Conservation (phyloP, 2,888 invertebrate species). For the Synanthedon tipuliformis region DNA sequence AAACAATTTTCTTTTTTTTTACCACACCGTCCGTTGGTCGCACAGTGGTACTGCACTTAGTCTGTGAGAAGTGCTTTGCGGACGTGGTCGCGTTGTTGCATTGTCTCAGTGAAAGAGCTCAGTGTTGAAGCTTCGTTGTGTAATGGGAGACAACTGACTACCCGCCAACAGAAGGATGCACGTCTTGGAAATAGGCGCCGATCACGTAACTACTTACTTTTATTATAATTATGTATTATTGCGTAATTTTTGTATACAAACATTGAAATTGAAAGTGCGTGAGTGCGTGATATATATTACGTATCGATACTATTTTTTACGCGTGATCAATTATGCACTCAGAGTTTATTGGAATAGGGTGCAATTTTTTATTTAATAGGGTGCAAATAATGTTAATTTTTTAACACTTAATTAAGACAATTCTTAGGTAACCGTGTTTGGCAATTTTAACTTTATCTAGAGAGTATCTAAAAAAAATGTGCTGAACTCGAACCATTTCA, state of each 20-base stretch:
- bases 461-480: too few species aligned
- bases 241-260: neutral
- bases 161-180: conserved; percentile 43
- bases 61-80: conserved; percentile 41
- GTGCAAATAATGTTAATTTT: too few species aligned
- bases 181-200: conserved; percentile 63
- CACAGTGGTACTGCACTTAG: conserved; percentile 28
- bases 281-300: neutral
- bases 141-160: conserved; percentile 34
- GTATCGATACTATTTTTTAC: neutral
- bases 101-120: conserved; percentile 13
- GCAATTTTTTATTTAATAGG: too few species aligned
- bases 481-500: too few species aligned
- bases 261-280: neutral
- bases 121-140: conserved; percentile 17
- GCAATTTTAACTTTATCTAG: too few species aligned
- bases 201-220: conserved; percentile 45
- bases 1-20: conserved; percentile 63
- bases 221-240: too few species aligned
- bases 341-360: too few species aligned
- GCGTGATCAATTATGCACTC: too few species aligned
- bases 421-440: too few species aligned
- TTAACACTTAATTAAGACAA: too few species aligned
- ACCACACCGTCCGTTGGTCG: conserved; percentile 9
- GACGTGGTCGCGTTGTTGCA: conserved; percentile 31